Conservation (phyloP, 2,888 invertebrate species). For the Pterostichus madidus region DNA sequence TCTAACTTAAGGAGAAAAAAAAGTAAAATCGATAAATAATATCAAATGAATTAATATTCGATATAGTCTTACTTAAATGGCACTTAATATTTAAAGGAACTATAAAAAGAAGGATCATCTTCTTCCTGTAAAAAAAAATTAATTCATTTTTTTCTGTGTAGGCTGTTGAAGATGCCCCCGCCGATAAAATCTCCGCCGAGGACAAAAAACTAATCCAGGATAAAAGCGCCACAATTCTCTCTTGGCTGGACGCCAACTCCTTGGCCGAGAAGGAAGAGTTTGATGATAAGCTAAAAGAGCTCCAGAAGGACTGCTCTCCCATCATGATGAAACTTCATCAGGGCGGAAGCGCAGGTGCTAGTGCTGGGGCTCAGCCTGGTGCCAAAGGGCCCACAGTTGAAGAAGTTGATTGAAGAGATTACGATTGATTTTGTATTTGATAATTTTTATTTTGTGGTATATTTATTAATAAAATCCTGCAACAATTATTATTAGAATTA, state of each 20-base stretch:
- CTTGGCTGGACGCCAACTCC: slow-evolving; percentile 90
- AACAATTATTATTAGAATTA: background rate
- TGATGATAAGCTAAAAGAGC: slow-evolving; percentile 87
- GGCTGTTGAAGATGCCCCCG: slow-evolving; percentile 83
- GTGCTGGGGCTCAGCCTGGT: slow-evolving; percentile 75
- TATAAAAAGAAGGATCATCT: no score
- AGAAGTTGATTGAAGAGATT: slow-evolving; percentile 82
- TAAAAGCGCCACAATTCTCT: slow-evolving; percentile 85
- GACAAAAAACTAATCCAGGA: slow-evolving; percentile 86
- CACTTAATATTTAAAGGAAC: no score
- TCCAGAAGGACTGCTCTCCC: slow-evolving; percentile 87
- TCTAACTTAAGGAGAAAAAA: no score
- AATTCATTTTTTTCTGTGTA: slow-evolving; percentile 73
- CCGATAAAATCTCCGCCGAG: slow-evolving; percentile 83
- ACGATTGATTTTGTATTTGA: background rate
- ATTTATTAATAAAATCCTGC: background rate
- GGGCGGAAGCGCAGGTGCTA: slow-evolving; percentile 77
- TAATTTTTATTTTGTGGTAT: slow-evolving; percentile 1
- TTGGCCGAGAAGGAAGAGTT: slow-evolving; percentile 89
- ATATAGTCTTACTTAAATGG: no score
- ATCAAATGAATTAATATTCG: no score
- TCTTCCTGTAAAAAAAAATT: no score
- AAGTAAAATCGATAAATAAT: no score
- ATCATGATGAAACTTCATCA: slow-evolving; percentile 92
- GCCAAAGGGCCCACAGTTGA: slow-evolving; percentile 81